Evolutionary conservation across 2,888 invertebrate genomes (phyloP), one percentile per base, ranked within the genome.

Genomic region (Mystacides longicornis): DNA sequence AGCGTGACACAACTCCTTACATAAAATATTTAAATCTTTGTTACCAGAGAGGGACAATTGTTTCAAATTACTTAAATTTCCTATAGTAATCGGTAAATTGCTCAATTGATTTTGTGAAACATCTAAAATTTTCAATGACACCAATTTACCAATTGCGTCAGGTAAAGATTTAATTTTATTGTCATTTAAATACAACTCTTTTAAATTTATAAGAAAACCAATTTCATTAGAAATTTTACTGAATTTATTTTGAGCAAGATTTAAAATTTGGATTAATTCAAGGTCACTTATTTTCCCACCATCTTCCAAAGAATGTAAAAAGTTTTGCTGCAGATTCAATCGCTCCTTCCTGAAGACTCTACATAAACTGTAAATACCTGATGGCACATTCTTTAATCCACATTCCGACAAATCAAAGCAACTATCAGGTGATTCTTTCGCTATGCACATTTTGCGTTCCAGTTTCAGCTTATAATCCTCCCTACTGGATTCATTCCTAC

Each of bases 331-430:
- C 63, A 86, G 71, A 68, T 77, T 78, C 62, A 89, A 69, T 58
- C 74, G 72, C 66, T 87, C 83, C 72, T 92, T 93, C 62, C 89
- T 80, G 67, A 89, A 85, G 45, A 92, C 89, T 71, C 86, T 85
- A 69, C 91, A 90, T 56, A 89, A 72, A 23, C 88, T 83, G 71
- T 82, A 92, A 54, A 89, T 85, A 58, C 89, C 89, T 57, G 83
- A 75, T 37, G 92, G 91, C 52, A 92, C 82, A 65, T 73, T 79
- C 63, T 80, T 80, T 55, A 92, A 71, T 66, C 83, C 82, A 71
- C 92, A 92, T 62, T 85, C 85, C 3, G 89, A 86, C 59, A 92
- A 69, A 71, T 92, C 91, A 70, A 89, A 91, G 58, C 83, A 78
- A 53, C 86, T 83, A 68, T 90, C 91, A 23, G 91, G 92, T 62